Evolutionary conservation across 2,888 invertebrate genomes (phyloP).

Genomic region (Zygogramma bicolorata): DNA sequence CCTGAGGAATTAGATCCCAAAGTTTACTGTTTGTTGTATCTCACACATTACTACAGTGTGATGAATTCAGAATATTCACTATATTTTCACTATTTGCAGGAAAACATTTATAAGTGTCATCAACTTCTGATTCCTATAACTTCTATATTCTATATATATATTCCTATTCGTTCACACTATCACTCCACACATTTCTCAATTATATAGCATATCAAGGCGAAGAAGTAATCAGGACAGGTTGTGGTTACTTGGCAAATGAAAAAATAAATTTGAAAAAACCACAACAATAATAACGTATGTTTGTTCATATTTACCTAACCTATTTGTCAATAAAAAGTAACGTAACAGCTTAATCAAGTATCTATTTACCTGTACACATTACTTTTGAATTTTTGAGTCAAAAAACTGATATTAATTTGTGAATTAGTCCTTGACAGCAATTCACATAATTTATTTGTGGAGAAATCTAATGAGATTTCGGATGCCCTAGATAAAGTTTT

Average conservation of each 20-base stretch:
- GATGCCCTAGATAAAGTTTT: slow-evolving; percentile 23
- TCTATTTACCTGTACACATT: background rate
- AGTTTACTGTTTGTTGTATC: no score
- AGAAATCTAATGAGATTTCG: slow-evolving; percentile 27
- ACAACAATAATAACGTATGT: slow-evolving; percentile 8
- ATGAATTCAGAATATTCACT: no score
- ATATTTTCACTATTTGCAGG: no score
- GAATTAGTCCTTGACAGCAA: slow-evolving; percentile 31
- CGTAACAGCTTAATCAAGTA: slow-evolving; percentile 2
- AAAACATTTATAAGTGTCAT: no score
- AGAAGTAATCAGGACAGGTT: background rate
- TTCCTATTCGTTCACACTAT: no score
- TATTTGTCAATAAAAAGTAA: background rate
- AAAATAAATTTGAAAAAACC: slow-evolving; percentile 10
- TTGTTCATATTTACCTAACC: background rate
- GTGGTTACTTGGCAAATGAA: background rate
- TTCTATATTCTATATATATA: no score
- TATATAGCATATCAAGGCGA: background rate
- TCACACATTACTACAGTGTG: no score
- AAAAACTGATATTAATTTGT: slow-evolving; percentile 35
- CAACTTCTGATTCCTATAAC: no score
- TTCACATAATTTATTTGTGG: slow-evolving; percentile 28
- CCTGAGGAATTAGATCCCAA: no score
- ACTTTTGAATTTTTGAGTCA: background rate
- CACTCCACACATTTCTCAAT: background rate